Evolutionary conservation across 2,797 vertebrate species (phyloP).

Genomic region (Tauraco hartlaubi): DNA sequence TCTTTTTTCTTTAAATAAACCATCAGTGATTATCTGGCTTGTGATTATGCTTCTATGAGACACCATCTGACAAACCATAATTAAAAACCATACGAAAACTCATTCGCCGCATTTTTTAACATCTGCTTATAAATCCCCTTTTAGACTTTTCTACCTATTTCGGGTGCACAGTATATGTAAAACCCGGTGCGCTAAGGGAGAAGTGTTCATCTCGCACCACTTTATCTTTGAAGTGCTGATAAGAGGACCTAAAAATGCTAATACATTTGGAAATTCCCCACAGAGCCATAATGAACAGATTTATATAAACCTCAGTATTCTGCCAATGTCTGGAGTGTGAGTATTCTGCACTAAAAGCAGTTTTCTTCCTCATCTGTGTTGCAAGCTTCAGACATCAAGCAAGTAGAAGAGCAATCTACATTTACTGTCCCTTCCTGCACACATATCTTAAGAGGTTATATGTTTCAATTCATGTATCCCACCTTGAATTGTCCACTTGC

Average conservation of each 20-base stretch:
- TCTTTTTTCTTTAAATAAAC: slow-evolving; percentile 10
- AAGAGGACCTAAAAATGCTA: slow-evolving; percentile 70
- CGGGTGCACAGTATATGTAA: background rate
- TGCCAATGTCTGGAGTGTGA: background rate
- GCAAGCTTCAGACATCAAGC: background rate
- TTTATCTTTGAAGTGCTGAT: slow-evolving; percentile 73
- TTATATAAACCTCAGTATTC: slow-evolving; percentile 67
- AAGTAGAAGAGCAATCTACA: background rate
- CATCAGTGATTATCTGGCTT: slow-evolving; percentile 3
- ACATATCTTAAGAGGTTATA: background rate
- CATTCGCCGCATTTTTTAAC: slow-evolving; percentile 22
- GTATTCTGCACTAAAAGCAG: slow-evolving; percentile 4
- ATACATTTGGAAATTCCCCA: slow-evolving; percentile 59
- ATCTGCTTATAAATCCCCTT: slow-evolving; percentile 29
- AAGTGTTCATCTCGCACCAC: slow-evolving; percentile 11
- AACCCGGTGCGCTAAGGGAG: background rate
- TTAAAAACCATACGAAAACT: slow-evolving; percentile 4
- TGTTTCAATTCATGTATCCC: background rate
- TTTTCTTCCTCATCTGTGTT: background rate
- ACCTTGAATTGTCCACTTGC: background rate
- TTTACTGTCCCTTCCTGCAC: background rate
- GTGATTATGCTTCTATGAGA: slow-evolving; percentile 11
- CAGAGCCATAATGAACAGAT: slow-evolving; percentile 65
- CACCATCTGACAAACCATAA: slow-evolving; percentile 27
- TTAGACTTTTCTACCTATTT: background rate